Evolutionary conservation across 2,888 invertebrate genomes (phyloP).

Genomic region (Leucophenga maculata): DNA sequence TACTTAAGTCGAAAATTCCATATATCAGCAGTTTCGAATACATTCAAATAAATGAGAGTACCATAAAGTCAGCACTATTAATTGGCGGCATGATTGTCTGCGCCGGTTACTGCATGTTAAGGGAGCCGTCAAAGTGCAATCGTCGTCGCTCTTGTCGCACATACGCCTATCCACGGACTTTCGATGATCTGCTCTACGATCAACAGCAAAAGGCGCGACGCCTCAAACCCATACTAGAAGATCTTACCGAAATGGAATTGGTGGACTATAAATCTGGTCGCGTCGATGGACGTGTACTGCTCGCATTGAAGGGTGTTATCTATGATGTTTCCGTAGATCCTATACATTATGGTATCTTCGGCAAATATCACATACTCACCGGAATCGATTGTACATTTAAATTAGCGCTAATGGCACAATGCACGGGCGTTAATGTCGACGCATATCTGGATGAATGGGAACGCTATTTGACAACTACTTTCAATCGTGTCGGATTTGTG

Average conservation of each 20-base stretch:
- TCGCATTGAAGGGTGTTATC: slow-evolving; percentile 1
- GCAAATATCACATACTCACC: slow-evolving; percentile 1
- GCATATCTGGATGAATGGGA: not conserved
- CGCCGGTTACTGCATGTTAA: not conserved
- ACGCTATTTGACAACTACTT: not conserved
- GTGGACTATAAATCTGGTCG: too few species aligned
- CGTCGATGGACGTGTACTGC: not conserved
- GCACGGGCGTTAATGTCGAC: not conserved
- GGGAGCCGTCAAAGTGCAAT: too few species aligned
- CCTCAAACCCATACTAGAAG: not conserved
- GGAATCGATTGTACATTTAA: slow-evolving; percentile 1
- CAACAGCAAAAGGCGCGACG: not conserved
- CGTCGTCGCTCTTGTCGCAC: too few species aligned
- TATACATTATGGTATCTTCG: not conserved
- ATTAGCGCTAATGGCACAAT: slow-evolving; percentile 4
- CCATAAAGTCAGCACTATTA: not conserved
- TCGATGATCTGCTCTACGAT: not conserved
- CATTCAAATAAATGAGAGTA: not conserved
- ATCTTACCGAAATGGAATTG: not conserved
- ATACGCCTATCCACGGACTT: not conserved
- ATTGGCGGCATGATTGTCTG: not conserved
- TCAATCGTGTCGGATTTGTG: not conserved
- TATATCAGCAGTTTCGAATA: not conserved
- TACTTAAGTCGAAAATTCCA: not conserved
- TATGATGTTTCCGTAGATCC: not conserved